phyloP scores from a whole-genome alignment of 2,113 vertebrate genomes.

The Trogon melanurus region DNA sequence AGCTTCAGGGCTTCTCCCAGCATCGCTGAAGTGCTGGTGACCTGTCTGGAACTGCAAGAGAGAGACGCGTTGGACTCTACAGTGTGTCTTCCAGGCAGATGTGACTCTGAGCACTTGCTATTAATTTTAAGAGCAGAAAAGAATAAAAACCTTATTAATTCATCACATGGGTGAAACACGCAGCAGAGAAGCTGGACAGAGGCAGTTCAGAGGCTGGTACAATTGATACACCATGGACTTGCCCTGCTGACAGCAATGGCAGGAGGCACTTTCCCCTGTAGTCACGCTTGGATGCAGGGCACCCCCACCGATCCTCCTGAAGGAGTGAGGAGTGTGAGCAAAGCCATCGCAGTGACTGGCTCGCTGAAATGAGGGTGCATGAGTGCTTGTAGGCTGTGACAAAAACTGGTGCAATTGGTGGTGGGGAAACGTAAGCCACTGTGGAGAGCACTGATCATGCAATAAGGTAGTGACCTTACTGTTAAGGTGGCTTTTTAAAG shows the following conservation, averaged over 20 bases:
- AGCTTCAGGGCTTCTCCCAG: not conserved
- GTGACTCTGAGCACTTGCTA: not conserved
- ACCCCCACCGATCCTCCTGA: not conserved
- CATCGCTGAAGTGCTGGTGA: not conserved
- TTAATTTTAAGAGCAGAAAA: not conserved
- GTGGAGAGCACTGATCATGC: not conserved
- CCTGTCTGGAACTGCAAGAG: not conserved
- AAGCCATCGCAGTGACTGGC: not conserved
- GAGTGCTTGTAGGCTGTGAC: not conserved
- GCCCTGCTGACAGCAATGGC: not conserved
- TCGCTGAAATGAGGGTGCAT: not conserved
- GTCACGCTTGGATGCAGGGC: not conserved
- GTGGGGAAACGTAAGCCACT: not conserved
- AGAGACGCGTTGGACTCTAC: not conserved
- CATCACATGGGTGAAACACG: not conserved
- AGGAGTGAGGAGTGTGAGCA: not conserved
- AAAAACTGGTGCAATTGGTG: accelerated
- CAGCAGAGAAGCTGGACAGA: not conserved
- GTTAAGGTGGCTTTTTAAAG: not conserved
- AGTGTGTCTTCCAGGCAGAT: not conserved
- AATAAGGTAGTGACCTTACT: not conserved
- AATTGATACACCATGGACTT: not conserved
- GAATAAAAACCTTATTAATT: not conserved
- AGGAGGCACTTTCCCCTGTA: not conserved
- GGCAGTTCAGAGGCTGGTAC: not conserved